Conservation (phyloP, 2,888 invertebrate species). For the Mythimna pallens region DNA sequence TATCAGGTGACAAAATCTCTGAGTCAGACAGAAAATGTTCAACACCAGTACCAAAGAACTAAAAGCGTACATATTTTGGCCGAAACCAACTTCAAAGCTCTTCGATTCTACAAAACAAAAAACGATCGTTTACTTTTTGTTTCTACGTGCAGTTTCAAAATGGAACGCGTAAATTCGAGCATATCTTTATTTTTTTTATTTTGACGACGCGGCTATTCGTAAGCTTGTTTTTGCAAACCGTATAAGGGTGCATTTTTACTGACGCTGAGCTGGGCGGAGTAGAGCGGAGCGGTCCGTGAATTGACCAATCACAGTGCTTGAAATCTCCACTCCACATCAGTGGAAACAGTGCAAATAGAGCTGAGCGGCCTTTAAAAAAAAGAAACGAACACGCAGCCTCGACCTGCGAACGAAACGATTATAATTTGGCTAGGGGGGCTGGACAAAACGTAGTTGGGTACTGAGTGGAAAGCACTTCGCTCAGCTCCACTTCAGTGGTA, state of each 20-base stretch:
- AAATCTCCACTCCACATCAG: too few relatives aligned
- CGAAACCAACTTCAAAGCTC: not conserved
- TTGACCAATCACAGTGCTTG: too few relatives aligned
- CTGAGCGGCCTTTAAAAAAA: too few relatives aligned
- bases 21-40: not conserved
- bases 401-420: too few relatives aligned
- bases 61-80: not conserved
- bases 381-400: too few relatives aligned
- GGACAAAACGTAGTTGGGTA: too few relatives aligned
- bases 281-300: too few relatives aligned
- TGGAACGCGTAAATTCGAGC: slow-evolving; percentile 11
- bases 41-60: not conserved
- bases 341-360: not conserved
- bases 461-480: too few relatives aligned
- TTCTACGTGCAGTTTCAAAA: slow-evolving; percentile 2
- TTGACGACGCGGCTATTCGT: not conserved
- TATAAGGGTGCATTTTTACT: too few relatives aligned
- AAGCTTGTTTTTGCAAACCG: slow-evolving; percentile 12
- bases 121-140: not conserved
- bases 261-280: too few relatives aligned
- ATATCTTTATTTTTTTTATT: not conserved
- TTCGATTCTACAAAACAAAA: not conserved
- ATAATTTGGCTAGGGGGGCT: too few relatives aligned
- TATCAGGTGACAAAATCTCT: not conserved
- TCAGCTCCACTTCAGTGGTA: too few relatives aligned